Base-by-base conservation (phyloP, 1,140 invertebrate genomes). In the Cyclina sinensis region DNA sequence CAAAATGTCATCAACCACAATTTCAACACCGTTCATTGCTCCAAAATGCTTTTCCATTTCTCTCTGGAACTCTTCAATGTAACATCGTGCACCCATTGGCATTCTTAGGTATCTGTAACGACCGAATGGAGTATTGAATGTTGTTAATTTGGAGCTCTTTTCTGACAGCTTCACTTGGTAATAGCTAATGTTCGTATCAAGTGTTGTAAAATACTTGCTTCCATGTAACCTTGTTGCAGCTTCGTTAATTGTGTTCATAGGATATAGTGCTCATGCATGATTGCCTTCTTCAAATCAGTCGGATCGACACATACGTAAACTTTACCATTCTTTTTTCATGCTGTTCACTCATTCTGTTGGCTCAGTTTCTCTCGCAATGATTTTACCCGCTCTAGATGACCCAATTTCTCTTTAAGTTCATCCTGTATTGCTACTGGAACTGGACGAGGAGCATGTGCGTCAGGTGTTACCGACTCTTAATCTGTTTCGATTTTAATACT, bases 81-180 rank as follows among this genome's bases (percentile, higher is more conserved):
- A 70, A 79, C 82, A 83, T 73, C 68, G 88, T 27, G 95, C 74
- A 14, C 96, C 95, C 92, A 96, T 96, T 9, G 95, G 95, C 39
- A 96, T 81, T 51, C 95, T 90, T 30, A 91, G 70, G 89, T 94
- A 94, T 73, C 90, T 91, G n/a, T n/a, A n/a, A n/a, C n/a, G n/a
- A n/a, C n/a, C n/a, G n/a, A n/a, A n/a, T n/a, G n/a, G n/a, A n/a
- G 79, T 91, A 95, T 54, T 92, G 93, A 95, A 96, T 18, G 96
- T 96, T 32, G 93, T 95, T 7, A 96, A 88, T 65, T 21, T 92
- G 90, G 48, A 90, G 90, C 87, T 86, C 79, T 95, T 89, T 76
- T 95, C 89, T 37, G 91, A 88, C 59, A 96, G 89, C 27, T 92
- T 92, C 0, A 96, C 91, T 90, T 96, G 95, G 92, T 94, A 89